Evolutionary conservation across 2,797 vertebrate species (phyloP).

Genomic region (Meriones psammophilus): DNA sequence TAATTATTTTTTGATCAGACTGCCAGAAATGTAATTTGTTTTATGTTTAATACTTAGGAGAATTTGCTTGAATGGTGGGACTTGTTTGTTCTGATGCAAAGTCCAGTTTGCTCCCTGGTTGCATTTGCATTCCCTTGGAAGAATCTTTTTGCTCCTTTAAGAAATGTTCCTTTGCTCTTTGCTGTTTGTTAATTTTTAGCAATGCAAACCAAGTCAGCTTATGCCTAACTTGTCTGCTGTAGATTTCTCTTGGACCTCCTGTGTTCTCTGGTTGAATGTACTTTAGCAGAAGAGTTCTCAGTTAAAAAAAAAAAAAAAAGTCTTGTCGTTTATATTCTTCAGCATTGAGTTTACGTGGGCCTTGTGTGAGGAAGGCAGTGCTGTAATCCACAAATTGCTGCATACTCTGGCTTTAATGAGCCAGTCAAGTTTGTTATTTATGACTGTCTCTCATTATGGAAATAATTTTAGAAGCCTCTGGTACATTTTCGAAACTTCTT

Average conservation of each 20-base stretch:
- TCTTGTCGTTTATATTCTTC: neutral
- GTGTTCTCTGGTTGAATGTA: constrained; percentile 11
- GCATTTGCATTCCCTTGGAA: neutral
- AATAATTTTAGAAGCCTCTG: constrained; percentile 19
- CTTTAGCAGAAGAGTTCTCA: neutral
- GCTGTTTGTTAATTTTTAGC: constrained; percentile 34
- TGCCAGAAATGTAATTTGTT: constrained; percentile 58
- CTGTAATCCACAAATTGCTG: neutral
- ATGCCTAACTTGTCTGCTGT: neutral
- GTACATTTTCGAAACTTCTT: neutral
- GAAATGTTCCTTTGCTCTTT: neutral
- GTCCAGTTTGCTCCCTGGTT: neutral
- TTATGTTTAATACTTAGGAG: neutral
- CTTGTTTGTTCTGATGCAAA: constrained; percentile 23
- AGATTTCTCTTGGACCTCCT: constrained; percentile 18
- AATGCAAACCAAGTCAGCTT: constrained; percentile 46
- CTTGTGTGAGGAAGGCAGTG: neutral
- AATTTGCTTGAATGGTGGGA: constrained; percentile 10
- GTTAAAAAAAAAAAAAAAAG: neutral
- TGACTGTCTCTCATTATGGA: neutral
- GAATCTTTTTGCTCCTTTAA: constrained; percentile 6
- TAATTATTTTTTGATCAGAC: constrained; percentile 50
- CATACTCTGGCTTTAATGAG: neutral
- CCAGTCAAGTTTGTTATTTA: constrained; percentile 8
- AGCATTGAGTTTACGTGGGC: neutral